Evolutionary conservation across 2,797 vertebrate species (phyloP).

Genomic region (Glyptemys insculpta): DNA sequence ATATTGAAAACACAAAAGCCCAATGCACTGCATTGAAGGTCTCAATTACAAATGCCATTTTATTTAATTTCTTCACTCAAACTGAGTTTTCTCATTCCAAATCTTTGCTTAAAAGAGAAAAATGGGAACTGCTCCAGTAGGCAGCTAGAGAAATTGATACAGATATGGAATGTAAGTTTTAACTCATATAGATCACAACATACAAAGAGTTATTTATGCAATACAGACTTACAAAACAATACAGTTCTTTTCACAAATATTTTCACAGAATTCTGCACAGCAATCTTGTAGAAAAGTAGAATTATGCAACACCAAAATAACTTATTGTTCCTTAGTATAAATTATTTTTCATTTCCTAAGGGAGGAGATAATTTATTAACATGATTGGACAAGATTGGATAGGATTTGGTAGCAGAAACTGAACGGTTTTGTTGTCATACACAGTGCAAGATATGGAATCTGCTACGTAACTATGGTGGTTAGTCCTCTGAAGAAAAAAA

Average conservation of each 20-base stretch:
- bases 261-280: slow-evolving; percentile 83
- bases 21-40: not conserved
- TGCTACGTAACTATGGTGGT: slow-evolving; percentile 17
- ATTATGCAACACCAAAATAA: slow-evolving; percentile 84
- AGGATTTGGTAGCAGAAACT: slow-evolving; percentile 59
- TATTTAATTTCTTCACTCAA: slow-evolving; percentile 89
- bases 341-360: slow-evolving; percentile 72
- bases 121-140: slow-evolving; percentile 42
- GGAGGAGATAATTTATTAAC: slow-evolving; percentile 56
- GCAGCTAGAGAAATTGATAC: slow-evolving; percentile 63
- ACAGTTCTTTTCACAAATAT: slow-evolving; percentile 81
- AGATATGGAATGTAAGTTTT: slow-evolving; percentile 71
- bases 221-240: slow-evolving; percentile 81
- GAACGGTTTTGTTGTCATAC: slow-evolving; percentile 13
- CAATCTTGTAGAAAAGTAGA: slow-evolving; percentile 85
- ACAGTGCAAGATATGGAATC: slow-evolving; percentile 22
- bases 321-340: slow-evolving; percentile 80
- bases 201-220: slow-evolving; percentile 84
- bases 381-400: slow-evolving; percentile 40
- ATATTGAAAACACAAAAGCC: not conserved
- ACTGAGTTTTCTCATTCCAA: slow-evolving; percentile 83
- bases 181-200: slow-evolving; percentile 76
- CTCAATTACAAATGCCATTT: slow-evolving; percentile 90
- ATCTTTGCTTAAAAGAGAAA: slow-evolving; percentile 82
- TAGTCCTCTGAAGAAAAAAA: not conserved